Conservation (phyloP, 2,888 invertebrate species). For the Cancer borealis region DNA sequence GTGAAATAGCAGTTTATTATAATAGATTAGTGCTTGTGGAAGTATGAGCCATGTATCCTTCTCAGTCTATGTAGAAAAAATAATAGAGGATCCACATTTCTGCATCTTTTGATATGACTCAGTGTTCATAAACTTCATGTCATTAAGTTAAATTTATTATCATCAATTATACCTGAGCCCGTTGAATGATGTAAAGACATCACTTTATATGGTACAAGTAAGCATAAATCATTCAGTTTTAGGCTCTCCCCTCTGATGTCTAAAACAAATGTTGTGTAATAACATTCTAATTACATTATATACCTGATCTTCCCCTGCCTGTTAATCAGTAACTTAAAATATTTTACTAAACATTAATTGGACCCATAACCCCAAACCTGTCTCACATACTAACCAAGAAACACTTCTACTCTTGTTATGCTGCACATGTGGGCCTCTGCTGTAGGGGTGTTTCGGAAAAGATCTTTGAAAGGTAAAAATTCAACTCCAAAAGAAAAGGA, state of each 20-base stretch:
- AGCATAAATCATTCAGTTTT: constrained; percentile 59
- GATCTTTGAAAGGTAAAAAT: constrained; percentile 92
- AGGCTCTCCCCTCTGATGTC: constrained; percentile 55
- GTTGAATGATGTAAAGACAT: constrained; percentile 48
- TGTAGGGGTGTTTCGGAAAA: constrained; percentile 95
- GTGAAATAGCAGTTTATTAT: constrained; percentile 58
- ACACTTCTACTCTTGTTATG: constrained; percentile 76
- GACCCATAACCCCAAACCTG: constrained; percentile 67
- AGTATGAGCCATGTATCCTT: constrained; percentile 65
- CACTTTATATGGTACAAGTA: constrained; percentile 57
- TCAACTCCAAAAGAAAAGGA: constrained; percentile 72
- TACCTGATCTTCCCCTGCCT: constrained; percentile 66
- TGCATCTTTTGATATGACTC: constrained; percentile 56
- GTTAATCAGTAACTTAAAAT: constrained; percentile 64
- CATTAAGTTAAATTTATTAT: constrained; percentile 54
- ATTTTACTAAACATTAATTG: constrained; percentile 68
- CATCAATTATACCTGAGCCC: constrained; percentile 67
- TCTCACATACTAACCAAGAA: constrained; percentile 75
- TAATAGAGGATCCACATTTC: constrained; percentile 66
- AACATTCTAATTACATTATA: constrained; percentile 39
- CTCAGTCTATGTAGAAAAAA: constrained; percentile 66
- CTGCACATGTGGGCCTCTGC: constrained; percentile 74
- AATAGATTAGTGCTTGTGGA: constrained; percentile 70
- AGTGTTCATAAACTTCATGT: constrained; percentile 59
- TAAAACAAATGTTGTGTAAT: constrained; percentile 55